Evolutionary conservation across 2,113 vertebrate genomes (phyloP).

Genomic region (Myotis yumanensis): DNA sequence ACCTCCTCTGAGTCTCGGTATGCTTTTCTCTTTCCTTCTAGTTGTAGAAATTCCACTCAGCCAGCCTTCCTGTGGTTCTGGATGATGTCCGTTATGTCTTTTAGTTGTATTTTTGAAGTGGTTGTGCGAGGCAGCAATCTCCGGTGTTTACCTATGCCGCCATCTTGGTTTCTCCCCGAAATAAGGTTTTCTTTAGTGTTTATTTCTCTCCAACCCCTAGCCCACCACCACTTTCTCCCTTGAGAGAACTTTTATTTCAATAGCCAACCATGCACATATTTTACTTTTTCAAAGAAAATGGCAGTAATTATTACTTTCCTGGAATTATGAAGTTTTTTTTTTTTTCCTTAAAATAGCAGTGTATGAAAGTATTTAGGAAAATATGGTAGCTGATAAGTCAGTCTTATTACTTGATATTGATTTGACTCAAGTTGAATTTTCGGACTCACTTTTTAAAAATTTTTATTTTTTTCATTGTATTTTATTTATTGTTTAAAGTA

Average conservation of each 20-base stretch:
- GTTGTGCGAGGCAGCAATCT: too few species aligned
- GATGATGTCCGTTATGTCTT: too few species aligned
- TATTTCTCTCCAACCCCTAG: not conserved
- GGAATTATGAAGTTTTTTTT: conserved; percentile 1
- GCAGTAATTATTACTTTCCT: not conserved
- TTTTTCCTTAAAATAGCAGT: not conserved
- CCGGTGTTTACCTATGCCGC: too few species aligned
- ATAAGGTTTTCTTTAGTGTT: conserved; percentile 47
- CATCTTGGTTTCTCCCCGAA: not conserved
- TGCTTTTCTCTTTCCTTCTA: too few species aligned
- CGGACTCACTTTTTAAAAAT: not conserved
- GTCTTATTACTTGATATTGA: not conserved
- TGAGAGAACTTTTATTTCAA: conserved; percentile 55
- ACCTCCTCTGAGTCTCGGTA: too few species aligned
- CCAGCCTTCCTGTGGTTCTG: too few species aligned
- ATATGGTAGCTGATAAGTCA: not conserved
- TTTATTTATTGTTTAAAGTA: too few species aligned
- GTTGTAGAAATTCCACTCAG: too few species aligned
- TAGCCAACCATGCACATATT: not conserved
- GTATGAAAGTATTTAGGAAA: conserved; percentile 33
- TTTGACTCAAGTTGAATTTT: not conserved
- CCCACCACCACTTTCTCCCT: not conserved
- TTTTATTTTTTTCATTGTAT: not conserved
- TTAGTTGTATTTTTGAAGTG: too few species aligned
- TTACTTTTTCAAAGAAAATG: not conserved